These are phyloP conservation scores for Vulpes ferrilata DNA, from an alignment of 2,113 vertebrate genomes.

Conservation along the genomic window DNA sequence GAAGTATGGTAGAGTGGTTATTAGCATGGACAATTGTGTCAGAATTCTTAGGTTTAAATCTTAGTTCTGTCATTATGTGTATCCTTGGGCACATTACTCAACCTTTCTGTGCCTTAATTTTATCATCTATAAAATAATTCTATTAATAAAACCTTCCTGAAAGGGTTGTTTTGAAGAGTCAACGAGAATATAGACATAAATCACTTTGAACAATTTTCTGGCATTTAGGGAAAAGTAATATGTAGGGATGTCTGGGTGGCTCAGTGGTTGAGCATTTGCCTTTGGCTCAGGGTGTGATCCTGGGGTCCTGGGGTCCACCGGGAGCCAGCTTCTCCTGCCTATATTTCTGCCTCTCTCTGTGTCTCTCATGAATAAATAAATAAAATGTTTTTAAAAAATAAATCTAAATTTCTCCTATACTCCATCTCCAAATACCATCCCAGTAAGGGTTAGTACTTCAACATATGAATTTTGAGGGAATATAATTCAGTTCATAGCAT, in stretches of 20 bases:
- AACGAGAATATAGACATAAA: not conserved
- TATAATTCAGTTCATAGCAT: not conserved
- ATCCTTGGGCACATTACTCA: not conserved
- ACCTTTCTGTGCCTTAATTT: not conserved
- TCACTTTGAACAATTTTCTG: not conserved
- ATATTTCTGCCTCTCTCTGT: no score
- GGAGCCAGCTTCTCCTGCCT: no score
- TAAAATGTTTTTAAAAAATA: no score
- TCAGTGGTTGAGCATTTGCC: no score
- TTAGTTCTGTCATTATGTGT: not conserved
- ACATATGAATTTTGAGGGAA: not conserved
- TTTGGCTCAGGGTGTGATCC: no score
- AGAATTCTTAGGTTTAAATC: not conserved
- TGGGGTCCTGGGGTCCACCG: no score
- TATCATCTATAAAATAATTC: not conserved
- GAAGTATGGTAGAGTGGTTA: not conserved
- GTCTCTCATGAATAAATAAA: no score
- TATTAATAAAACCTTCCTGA: not conserved
- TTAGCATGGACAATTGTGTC: not conserved
- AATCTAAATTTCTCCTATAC: not conserved
- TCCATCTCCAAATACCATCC: not conserved
- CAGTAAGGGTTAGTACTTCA: not conserved
- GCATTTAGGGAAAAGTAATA: not conserved
- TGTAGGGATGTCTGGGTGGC: no score
- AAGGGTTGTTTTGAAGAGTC: not conserved